Percentiles rank a stretch among this genome's conserved stretches.
Evolutionary conservation across 2,797 vertebrate species (phyloP).

Genomic region (Apogon hyalosoma): DNA sequence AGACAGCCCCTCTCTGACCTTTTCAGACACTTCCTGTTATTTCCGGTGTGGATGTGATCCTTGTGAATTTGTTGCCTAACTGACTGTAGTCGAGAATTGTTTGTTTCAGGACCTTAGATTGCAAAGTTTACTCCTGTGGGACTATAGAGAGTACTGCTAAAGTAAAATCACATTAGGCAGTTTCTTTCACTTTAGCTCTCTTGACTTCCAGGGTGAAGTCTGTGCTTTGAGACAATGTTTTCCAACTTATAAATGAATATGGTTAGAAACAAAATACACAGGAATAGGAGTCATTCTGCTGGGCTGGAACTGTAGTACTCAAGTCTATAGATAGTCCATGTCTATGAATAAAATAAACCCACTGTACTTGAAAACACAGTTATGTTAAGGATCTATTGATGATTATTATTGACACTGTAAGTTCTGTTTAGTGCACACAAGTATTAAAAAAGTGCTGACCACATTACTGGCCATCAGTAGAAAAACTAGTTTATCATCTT

Average conservation of each 20-base stretch:
- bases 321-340: not conserved
- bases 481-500: not conserved
- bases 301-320: not conserved
- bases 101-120: conserved; percentile 42
- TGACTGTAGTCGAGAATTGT: conserved; percentile 32
- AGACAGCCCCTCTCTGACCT: conserved; percentile 32
- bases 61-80: conserved; percentile 41
- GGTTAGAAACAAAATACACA: conserved; percentile 16
- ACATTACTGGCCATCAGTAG: not conserved
- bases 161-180: conserved; percentile 39
- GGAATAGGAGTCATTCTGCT: not conserved
- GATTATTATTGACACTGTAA: not conserved
- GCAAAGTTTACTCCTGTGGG: conserved; percentile 38
- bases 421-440: not conserved
- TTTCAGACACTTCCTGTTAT: conserved; percentile 30
- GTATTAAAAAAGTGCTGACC: not conserved
- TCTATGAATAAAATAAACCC: too few relatives aligned
- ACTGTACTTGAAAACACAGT: too few relatives aligned
- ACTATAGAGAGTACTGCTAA: conserved; percentile 35
- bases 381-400: not conserved
- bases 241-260: conserved; percentile 8
- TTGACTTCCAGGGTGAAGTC: conserved; percentile 17
- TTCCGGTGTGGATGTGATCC: conserved; percentile 23
- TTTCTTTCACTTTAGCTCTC: conserved; percentile 15
- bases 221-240: conserved; percentile 18